phyloP scores from a whole-genome alignment of 2,113 vertebrate genomes.

The Gymnobelideus leadbeateri region DNA sequence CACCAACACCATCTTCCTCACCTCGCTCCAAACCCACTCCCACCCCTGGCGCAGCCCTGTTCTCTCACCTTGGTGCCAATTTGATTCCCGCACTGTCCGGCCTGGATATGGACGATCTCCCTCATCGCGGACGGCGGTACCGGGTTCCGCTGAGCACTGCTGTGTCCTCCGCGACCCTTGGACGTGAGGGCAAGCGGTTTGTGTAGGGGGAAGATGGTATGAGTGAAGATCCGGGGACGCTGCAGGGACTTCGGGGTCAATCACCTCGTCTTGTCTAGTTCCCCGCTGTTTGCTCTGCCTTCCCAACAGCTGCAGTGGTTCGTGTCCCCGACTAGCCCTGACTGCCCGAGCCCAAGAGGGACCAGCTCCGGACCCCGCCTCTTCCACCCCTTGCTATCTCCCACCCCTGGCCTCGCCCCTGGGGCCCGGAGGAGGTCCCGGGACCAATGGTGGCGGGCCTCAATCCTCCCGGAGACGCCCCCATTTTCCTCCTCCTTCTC shows the following conservation, averaged over 20 bases:
- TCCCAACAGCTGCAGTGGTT: background rate
- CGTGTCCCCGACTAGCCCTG: background rate
- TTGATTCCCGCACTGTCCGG: constrained; percentile 96
- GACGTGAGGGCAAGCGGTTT: background rate
- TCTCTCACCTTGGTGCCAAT: constrained; percentile 93
- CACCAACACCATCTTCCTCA: background rate
- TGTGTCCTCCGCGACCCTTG: background rate
- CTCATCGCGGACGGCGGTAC: constrained; percentile 86
- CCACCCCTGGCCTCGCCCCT: background rate
- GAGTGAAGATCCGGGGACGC: constrained; percentile 17
- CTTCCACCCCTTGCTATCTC: background rate
- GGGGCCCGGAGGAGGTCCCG: background rate
- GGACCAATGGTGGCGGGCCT: constrained; percentile 52
- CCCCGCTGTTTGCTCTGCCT: background rate
- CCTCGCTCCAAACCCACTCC: background rate
- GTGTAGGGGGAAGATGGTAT: background rate
- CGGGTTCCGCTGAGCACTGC: background rate
- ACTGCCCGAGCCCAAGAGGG: background rate
- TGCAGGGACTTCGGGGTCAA: background rate
- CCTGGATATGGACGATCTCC: constrained; percentile 96
- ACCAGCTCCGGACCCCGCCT: background rate
- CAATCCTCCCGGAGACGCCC: background rate
- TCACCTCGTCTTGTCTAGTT: background rate
- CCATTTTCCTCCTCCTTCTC: background rate
- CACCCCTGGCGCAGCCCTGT: background rate